Evolutionary conservation across 2,113 vertebrate genomes (phyloP), one percentile per base, ranked within the genome.

Genomic region (Struthio camelus): DNA sequence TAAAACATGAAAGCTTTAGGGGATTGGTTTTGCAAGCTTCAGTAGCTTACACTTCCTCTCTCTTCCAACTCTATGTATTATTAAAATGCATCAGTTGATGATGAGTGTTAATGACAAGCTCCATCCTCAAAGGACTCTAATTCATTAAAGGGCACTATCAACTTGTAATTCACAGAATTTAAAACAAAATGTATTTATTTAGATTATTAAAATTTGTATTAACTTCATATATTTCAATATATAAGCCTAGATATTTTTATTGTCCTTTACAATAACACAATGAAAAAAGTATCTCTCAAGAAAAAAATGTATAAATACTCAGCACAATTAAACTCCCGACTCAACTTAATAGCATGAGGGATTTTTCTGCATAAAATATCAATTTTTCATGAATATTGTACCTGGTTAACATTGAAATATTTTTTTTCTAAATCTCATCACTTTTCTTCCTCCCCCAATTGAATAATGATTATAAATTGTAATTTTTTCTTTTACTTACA

Each of bases 1-100:
- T 96, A 97, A 96, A 96, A 97, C 96, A 97, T 94, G 87, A 97
- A 97, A 97, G 94, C 96, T 96, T 95, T 53, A 84, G 96, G 89
- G 95, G 80, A 92, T 88, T 96, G 92, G 90, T 94, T 97, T 96
- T 95, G 91, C 96, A 97, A 95, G 94, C 96, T 95, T 95, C 95
- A 95, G 94, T 95, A 95, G 95, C 80, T 97, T 78, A 89, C 70
- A 70, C 91, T 97, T 97, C 90, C 95, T 92, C 87, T 90, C 86
- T 85, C 92, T 94, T 90, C 96, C 86, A 92, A 89, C 92, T 85
- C 91, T 58, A 94, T 93, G 94, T 96, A 91, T 96, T 95, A 97
- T 97, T 97, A 97, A 97, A 97, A 97, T 91, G 91, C 87, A 94
- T 97, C 91, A 94, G 94, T 93, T 97, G 95, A 95, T 94, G 96